phyloP scores from a whole-genome alignment of 2,797 vertebrate genomes.

The Clamator glandarius region DNA sequence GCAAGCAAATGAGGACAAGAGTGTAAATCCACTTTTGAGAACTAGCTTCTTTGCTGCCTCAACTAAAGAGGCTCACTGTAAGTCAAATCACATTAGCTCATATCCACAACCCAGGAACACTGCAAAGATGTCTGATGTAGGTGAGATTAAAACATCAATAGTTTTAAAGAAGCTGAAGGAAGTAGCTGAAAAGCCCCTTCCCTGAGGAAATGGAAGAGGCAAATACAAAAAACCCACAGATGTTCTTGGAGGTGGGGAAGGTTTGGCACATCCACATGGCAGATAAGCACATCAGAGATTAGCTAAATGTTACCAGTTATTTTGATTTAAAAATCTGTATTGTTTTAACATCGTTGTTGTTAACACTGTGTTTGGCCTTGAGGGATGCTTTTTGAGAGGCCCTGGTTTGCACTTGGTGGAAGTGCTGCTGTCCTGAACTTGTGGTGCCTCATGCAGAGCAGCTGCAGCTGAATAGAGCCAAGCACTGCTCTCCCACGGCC shows the following conservation, averaged over 20 bases:
- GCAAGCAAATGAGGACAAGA: neutral
- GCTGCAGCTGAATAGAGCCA: neutral
- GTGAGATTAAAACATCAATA: neutral
- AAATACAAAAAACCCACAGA: neutral
- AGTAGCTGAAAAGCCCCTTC: neutral
- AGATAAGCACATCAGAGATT: neutral
- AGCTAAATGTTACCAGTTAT: neutral
- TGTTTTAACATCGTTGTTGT: neutral
- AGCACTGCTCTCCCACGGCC: neutral
- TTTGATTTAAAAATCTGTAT: neutral
- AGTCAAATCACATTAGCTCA: neutral
- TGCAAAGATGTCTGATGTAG: neutral
- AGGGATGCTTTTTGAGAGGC: neutral
- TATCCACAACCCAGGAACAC: neutral
- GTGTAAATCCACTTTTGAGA: neutral
- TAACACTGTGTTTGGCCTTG: neutral
- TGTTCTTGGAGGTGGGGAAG: neutral
- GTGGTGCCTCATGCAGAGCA: neutral
- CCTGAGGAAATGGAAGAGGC: neutral
- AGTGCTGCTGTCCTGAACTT: accelerated
- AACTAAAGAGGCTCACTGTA: neutral
- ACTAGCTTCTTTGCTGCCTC: neutral
- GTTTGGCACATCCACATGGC: neutral
- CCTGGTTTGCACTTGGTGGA: accelerated
- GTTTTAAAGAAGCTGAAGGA: neutral